Conservation (phyloP, 1,140 invertebrate genomes). For the Eciton burchellii region DNA sequence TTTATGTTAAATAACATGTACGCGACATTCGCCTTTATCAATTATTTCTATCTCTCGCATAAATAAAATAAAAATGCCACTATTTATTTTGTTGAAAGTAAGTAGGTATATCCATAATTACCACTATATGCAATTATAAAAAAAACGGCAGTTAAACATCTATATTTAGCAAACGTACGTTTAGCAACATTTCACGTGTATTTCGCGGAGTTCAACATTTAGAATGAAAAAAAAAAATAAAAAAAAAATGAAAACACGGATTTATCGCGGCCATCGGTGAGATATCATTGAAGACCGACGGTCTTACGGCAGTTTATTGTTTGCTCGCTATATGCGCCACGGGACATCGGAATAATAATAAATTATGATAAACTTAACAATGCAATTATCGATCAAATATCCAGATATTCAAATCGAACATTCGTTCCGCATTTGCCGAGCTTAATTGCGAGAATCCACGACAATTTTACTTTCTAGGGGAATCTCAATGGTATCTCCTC, state of each 20-base stretch:
- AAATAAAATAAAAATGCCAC: slow-evolving; percentile 28
- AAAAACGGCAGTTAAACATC: not conserved
- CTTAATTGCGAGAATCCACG: not conserved
- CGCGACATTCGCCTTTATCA: not conserved
- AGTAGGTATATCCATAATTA: slow-evolving; percentile 3
- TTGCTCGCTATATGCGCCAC: not conserved
- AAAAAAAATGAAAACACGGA: slow-evolving; percentile 13
- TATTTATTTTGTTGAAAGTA: not conserved
- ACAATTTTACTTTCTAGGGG: slow-evolving; percentile 1
- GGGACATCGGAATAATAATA: not conserved
- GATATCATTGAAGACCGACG: slow-evolving; percentile 3
- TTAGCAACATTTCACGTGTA: slow-evolving; percentile 30
- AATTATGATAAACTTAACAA: slow-evolving; percentile 22
- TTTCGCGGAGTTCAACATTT: slow-evolving; percentile 23
- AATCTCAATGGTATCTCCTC: not conserved
- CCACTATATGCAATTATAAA: slow-evolving; percentile 15
- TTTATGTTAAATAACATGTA: not conserved
- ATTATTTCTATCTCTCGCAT: not conserved
- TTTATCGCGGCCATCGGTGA: slow-evolving; percentile 5
- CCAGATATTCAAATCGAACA: slow-evolving; percentile 5
- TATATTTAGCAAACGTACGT: too few relatives aligned
- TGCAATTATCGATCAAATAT: not conserved
- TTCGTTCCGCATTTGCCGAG: not conserved
- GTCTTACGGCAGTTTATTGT: not conserved
- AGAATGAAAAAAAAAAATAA: slow-evolving; percentile 35